Percentiles rank a stretch among this genome's conserved stretches.
Evolutionary conservation across 2,113 vertebrate species (phyloP).

Genomic region (Gambusia holbrooki): DNA sequence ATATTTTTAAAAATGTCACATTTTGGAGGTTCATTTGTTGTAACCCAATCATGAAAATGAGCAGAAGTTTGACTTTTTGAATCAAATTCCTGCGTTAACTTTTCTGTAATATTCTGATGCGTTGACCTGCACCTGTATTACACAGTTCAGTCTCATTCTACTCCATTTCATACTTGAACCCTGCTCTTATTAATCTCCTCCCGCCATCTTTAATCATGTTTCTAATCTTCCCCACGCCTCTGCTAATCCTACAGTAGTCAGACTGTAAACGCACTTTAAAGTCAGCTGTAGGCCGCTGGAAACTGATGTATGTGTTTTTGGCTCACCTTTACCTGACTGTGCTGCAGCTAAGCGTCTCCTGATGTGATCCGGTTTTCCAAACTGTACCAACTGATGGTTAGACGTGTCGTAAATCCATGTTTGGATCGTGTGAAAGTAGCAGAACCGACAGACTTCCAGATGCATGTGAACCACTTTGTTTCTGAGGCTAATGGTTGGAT

Average conservation of each 20-base stretch:
- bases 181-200: slow-evolving; percentile 19
- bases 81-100: not conserved
- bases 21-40: not conserved
- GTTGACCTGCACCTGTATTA: not conserved
- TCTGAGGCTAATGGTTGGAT: not conserved
- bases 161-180: slow-evolving; percentile 44
- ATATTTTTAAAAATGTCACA: not conserved
- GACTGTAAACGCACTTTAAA: slow-evolving; percentile 67
- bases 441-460: slow-evolving; percentile 2
- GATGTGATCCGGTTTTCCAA: not conserved
- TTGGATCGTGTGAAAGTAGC: slow-evolving; percentile 6
- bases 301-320: slow-evolving; percentile 9
- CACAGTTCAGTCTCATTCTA: slow-evolving; percentile 27
- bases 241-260: slow-evolving; percentile 66
- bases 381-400: not conserved
- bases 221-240: slow-evolving; percentile 48
- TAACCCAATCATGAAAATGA: no score
- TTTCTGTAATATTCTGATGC: not conserved
- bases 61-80: not conserved
- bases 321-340: not conserved
- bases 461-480: not conserved
- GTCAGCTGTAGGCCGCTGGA: slow-evolving; percentile 33
- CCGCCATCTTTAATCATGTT: slow-evolving; percentile 19
- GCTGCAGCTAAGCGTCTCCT: slow-evolving; percentile 16
- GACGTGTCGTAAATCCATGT: not conserved